phyloP scores from a whole-genome alignment of 2,113 vertebrate genomes.

The Phalacrocorax aristotelis region DNA sequence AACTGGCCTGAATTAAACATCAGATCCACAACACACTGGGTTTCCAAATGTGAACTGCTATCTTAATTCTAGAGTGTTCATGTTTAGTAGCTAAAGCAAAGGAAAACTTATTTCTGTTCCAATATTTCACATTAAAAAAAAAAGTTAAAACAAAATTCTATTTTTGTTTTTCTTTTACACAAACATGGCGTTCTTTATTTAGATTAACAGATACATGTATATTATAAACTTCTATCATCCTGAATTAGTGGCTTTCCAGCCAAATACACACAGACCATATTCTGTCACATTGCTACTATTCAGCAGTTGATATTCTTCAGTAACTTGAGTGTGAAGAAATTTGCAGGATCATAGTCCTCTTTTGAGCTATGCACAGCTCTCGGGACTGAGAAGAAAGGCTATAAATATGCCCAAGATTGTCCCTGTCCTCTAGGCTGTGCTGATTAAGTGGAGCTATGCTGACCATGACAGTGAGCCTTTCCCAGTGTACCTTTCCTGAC shows the following conservation, averaged over 20 bases:
- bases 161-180: neutral
- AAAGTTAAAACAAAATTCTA: neutral
- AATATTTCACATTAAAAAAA: neutral
- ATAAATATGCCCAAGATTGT: rapidly evolving
- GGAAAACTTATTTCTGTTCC: neutral
- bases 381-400: neutral
- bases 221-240: neutral
- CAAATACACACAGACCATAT: neutral
- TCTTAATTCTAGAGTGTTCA: neutral
- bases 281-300: neutral
- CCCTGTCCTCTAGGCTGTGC: neutral
- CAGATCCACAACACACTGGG: neutral
- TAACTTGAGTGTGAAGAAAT: neutral
- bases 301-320: neutral
- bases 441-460: neutral
- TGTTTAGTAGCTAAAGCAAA: neutral
- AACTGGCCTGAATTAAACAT: neutral
- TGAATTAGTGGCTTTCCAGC: neutral
- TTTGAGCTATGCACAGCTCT: neutral
- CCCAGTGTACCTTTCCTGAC: neutral
- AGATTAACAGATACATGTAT: neutral
- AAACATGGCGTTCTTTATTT: neutral
- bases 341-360: neutral
- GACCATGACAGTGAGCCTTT: neutral
- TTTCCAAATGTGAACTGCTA: neutral